Evolutionary conservation across 1,140 invertebrate genomes (phyloP), one percentile per base, ranked within the genome.

Genomic region (Drosophila malerkotliana): DNA sequence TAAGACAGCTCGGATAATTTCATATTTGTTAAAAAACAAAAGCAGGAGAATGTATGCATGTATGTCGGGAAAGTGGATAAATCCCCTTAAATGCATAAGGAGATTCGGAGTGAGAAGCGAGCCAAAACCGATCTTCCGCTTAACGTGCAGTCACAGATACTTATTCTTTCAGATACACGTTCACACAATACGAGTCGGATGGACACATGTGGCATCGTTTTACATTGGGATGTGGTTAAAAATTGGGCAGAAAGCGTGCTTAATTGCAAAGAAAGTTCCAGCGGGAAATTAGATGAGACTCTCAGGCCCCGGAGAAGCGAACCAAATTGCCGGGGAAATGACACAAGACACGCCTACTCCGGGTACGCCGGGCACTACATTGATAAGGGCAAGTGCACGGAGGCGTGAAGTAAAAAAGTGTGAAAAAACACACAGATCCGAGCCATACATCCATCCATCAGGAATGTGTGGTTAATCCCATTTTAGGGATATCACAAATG

Each of bases 201-300:
- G 26, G 26, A 54, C 83, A 88, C 83, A 88, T 88, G 83, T 89
- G 83, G 83, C 79, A 88, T 88, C 79, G 67, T 69, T 73, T 88
- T 88, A 89, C 83, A 89, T 72, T 18, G 68, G 72, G 48, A 84
- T 83, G 79, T 34, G 45, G 34, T 62, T 41, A 57, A 85, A 79
- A 88, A 89, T 89, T 88, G 84, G 69, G 83, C 83, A 77, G 77
- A 88, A 88, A 88, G 84, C 83, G 83, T 88, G 83, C 68, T 89
- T 83, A 88, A 88, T 88, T 88, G 72, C 39, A 34, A 83, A 77
- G 79, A 79, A 89, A 88, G 79, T 82, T 77, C 45, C 73, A 69
- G 26, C 18, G 61, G 56, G 62, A 75, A 67, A 76, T 75, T 75
- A 48, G 28, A 64, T 72, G 47, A 37, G 72, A 80, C 69, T 62